Base-by-base conservation (phyloP, 2,888 invertebrate species). In the Tipula confusa region DNA sequence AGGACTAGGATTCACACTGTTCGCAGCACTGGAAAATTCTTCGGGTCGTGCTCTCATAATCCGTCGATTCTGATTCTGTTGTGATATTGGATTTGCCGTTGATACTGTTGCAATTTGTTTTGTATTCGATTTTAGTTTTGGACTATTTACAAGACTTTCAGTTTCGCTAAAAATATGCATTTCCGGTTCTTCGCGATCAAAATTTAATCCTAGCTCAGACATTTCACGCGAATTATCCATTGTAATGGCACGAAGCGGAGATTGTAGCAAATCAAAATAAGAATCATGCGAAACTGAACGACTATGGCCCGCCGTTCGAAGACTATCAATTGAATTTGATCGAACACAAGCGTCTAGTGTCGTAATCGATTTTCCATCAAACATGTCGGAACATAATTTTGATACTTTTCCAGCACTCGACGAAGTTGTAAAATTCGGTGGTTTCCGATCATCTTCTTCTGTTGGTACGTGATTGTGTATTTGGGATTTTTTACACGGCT, bases 241-340 rank as follows among this genome's bases (percentile, higher is more conserved):
- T 13, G 90, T 88, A 15, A 86, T 85, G 2, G 88, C 89, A 9
- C 89, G 87, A 83, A 89, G 89, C 29, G 90, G 89, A 13, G 90
- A 91, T 84, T 90, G 89, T 83, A 90, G 84, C 85, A 89, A 85
- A 87, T 97, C 97, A 90, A 97, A 97, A 90, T 97, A 97, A 0
- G 97, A 97, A 89, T 97, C 97, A 89, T 97, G 97, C 0, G 97
- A 97, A 0, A 97, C 95, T 0, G 97, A 97, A 82, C 94, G 87
- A n/a, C 90, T 90, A 80, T 90, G 90, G 0, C 90, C 90, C 5
- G 88, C 87, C 0, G 90, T 90, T 29, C 90, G 88, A 15, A 90
- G 86, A 85, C 90, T 90, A 84, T 90, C 90, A 81, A 90, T 89
- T 5, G 90, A 90, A 86, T 87, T 89, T 29, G 90, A 89, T 82